Evolutionary conservation across 1,140 invertebrate species (phyloP).

Genomic region (Drosophila equinoxialis): DNA sequence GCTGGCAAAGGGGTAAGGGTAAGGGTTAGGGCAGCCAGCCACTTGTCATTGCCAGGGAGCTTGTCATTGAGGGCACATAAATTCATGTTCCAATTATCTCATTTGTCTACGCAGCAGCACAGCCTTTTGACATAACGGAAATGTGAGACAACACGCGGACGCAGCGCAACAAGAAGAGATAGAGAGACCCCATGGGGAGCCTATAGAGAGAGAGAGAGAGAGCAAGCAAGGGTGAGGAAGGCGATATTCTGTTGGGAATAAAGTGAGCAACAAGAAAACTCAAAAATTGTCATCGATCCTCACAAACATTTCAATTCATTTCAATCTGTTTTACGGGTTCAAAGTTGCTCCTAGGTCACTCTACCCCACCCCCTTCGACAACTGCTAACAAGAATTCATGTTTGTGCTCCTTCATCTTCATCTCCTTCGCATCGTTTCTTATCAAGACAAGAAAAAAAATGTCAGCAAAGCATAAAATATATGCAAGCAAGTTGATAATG

Average conservation of each 20-base stretch:
- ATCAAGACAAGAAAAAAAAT: constrained; percentile 48
- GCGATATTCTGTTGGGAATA: neutral
- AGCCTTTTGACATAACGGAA: constrained; percentile 60
- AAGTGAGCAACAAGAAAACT: neutral
- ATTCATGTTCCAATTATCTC: constrained; percentile 78
- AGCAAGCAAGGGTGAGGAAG: neutral
- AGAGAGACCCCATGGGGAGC: neutral
- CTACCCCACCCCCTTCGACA: neutral
- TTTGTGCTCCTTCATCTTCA: constrained; percentile 30
- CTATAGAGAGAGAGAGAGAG: neutral
- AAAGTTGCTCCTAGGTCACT: constrained; percentile 22
- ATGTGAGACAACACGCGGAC: constrained; percentile 46
- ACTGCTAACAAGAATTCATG: constrained; percentile 28
- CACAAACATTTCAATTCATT: constrained; percentile 74
- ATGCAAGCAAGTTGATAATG: constrained; percentile 7
- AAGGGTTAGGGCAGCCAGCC: constrained; percentile 19
- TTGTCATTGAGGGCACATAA: constrained; percentile 63
- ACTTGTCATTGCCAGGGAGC: constrained; percentile 48
- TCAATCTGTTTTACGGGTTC: constrained; percentile 38
- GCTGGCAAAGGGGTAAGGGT: neutral
- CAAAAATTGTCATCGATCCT: constrained; percentile 31
- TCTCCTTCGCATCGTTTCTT: constrained; percentile 23
- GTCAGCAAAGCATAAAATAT: constrained; percentile 62
- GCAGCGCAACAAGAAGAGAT: neutral
- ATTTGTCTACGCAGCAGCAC: constrained; percentile 67